A percentile compares a stretch with the other conserved stretches of the same genome.
Conservation (phyloP, 2,797 vertebrate species). For the Amazona finschi region DNA sequence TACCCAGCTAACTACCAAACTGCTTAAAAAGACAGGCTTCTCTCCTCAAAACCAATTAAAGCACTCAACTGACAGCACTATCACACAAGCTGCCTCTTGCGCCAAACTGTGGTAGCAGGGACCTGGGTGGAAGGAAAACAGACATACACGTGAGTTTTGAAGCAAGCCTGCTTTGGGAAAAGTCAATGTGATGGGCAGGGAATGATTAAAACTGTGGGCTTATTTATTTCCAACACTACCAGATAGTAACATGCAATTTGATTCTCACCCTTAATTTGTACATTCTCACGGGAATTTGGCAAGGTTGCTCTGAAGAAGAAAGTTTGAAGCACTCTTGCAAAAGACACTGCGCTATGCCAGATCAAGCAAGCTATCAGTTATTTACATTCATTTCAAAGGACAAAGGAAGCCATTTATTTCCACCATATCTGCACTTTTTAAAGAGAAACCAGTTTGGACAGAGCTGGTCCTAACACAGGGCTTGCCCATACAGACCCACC, state of each 20-base stretch:
- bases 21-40: not conserved
- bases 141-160: not conserved
- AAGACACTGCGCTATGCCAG: not conserved
- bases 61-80: not conserved
- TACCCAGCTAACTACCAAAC: not conserved
- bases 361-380: constrained; percentile 55
- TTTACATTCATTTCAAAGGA: constrained; percentile 62
- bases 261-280: constrained; percentile 39
- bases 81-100: fast-evolving
- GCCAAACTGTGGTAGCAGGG: fast-evolving
- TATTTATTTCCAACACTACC: not conserved
- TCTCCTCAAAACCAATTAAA: not conserved
- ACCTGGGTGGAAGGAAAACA: not conserved
- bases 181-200: not conserved
- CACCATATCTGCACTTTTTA: constrained; percentile 10
- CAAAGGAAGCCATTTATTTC: constrained; percentile 51
- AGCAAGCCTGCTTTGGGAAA: not conserved
- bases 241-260: not conserved
- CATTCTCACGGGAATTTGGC: constrained; percentile 60
- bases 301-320: constrained; percentile 24
- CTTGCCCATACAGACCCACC: not conserved
- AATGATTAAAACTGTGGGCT: not conserved
- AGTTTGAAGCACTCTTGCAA: constrained; percentile 50
- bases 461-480: not conserved
- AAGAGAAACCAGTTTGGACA: constrained; percentile 16